A percentile compares a stretch with the other conserved stretches of the same genome.
Conservation (phyloP, 2,113 vertebrate species). For the Eonycteris spelaea region DNA sequence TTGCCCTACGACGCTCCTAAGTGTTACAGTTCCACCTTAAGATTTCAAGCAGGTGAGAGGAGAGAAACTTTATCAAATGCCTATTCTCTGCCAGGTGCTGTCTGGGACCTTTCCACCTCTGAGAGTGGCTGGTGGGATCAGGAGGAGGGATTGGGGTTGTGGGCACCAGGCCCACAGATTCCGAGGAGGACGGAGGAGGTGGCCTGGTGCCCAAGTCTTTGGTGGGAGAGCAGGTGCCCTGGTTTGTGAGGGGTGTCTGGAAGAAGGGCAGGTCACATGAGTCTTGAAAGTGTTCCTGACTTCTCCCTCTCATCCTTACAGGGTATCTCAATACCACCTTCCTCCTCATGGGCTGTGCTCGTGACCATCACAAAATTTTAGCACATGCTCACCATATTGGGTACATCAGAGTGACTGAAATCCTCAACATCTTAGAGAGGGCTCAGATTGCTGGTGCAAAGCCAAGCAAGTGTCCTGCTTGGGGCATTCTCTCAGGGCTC, state of each 20-base stretch:
- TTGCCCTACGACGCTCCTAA: neutral
- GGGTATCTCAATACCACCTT: slow-evolving; percentile 64
- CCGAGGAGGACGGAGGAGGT: neutral
- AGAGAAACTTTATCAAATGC: neutral
- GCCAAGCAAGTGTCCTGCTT: neutral
- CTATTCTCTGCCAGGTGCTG: neutral
- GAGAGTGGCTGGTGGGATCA: neutral
- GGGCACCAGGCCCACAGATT: neutral
- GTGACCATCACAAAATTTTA: neutral
- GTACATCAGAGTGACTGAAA: slow-evolving; percentile 62
- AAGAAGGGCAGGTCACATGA: neutral
- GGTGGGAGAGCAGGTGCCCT: neutral
- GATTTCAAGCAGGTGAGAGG: slow-evolving; percentile 63
- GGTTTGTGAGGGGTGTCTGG: neutral
- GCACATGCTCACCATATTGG: slow-evolving; percentile 46
- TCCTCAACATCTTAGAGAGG: slow-evolving; percentile 46
- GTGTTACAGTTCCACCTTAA: slow-evolving; percentile 64
- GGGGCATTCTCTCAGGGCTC: slow-evolving; percentile 6
- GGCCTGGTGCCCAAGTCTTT: neutral
- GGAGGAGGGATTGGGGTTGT: neutral
- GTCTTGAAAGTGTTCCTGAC: neutral
- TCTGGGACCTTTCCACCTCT: neutral
- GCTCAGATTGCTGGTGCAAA: neutral
- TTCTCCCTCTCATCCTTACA: neutral
- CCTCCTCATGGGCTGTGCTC: slow-evolving; percentile 67